Evolutionary conservation across 2,797 vertebrate species (phyloP).

Genomic region (Sardinella longiceps): DNA sequence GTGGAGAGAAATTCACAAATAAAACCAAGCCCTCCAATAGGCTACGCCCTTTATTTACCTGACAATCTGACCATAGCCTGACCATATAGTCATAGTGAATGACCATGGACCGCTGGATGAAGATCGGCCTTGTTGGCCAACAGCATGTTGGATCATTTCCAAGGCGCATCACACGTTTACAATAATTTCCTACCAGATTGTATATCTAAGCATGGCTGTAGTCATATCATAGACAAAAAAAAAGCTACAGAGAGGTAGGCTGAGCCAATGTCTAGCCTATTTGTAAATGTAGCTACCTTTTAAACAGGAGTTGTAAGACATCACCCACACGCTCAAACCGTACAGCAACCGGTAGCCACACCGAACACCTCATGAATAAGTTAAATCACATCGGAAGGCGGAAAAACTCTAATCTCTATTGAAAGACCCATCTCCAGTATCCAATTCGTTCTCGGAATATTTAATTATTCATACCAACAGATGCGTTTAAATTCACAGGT

Average conservation of each 20-base stretch:
- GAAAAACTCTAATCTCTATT: not conserved
- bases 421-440: not conserved
- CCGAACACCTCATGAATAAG: slow-evolving; percentile 27
- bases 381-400: not conserved
- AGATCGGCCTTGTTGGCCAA: not conserved
- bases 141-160: no score
- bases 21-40: not conserved
- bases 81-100: not conserved
- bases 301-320: not conserved
- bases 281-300: not conserved
- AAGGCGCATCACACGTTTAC: no score
- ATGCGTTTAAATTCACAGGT: not conserved
- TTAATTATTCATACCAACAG: not conserved
- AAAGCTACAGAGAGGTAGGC: not conserved
- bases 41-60: not conserved
- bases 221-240: no score
- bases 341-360: not conserved
- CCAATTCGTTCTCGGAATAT: not conserved
- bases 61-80: not conserved
- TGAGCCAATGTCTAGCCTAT: not conserved
- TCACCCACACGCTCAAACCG: not conserved
- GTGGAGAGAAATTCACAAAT: not conserved
- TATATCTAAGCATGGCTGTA: no score
- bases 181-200: no score
- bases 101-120: not conserved